Evolutionary conservation across 1,140 invertebrate species (phyloP).

Genomic region (Gryon sp.): DNA sequence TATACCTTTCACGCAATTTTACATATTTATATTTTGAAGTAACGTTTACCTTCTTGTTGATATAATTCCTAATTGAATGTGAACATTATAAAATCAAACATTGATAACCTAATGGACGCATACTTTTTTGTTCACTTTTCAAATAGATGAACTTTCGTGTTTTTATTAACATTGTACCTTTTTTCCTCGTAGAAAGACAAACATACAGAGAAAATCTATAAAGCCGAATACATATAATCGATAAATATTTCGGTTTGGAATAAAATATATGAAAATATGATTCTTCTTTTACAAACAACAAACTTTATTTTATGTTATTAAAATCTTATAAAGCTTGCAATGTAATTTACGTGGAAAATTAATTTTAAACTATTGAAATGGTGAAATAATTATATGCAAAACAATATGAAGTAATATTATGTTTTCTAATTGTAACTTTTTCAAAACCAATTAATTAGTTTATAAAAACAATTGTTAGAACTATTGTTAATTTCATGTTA

Average conservation of each 20-base stretch:
- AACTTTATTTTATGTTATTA: too few species aligned
- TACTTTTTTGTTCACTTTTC: not conserved
- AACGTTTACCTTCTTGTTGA: constrained; percentile 16
- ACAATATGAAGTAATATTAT: too few species aligned
- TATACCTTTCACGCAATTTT: constrained; percentile 36
- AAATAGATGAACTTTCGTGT: constrained; percentile 4
- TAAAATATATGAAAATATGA: constrained; percentile 16
- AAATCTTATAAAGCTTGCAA: too few species aligned
- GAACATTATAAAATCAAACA: constrained; percentile 33
- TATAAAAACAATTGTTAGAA: too few species aligned
- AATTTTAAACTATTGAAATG: too few species aligned
- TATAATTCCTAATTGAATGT: constrained; percentile 46
- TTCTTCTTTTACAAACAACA: too few species aligned
- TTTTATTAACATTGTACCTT: constrained; percentile 39
- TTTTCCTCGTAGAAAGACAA: constrained; percentile 20
- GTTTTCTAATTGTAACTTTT: too few species aligned
- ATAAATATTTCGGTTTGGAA: constrained; percentile 24
- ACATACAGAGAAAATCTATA: constrained; percentile 36
- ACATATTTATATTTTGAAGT: constrained; percentile 2
- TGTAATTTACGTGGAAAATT: too few species aligned
- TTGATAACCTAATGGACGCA: constrained; percentile 43
- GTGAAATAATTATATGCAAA: too few species aligned
- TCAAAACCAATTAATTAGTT: too few species aligned
- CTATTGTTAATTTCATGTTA: too few species aligned
- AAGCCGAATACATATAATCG: constrained; percentile 34